Percentiles rank a stretch among this genome's conserved stretches.
phyloP scores from a whole-genome alignment of 2,888 invertebrate species.

The Nephrocerus scutellatus region DNA sequence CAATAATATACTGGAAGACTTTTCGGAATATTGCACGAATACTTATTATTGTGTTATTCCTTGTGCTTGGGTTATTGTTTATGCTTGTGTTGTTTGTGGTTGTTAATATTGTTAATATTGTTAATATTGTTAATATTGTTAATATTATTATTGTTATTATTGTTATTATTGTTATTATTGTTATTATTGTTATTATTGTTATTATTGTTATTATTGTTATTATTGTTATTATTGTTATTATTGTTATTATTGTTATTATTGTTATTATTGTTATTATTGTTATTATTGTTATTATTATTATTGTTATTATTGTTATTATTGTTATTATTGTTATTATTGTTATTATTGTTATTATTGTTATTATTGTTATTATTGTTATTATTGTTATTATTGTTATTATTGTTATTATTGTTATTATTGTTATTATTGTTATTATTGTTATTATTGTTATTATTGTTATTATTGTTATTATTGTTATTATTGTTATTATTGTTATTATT shows the following conservation, averaged over 20 bases:
- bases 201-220: background rate
- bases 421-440: background rate
- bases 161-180: background rate
- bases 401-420: background rate
- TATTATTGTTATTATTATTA: background rate
- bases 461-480: background rate
- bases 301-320: background rate
- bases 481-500: background rate
- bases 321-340: background rate
- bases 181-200: background rate
- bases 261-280: background rate
- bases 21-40: no score
- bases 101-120: no score
- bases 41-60: no score
- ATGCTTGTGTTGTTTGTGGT: no score
- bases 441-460: background rate
- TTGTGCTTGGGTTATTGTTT: no score
- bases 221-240: background rate
- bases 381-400: background rate
- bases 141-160: background rate
- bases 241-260: background rate
- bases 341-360: background rate
- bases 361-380: background rate
- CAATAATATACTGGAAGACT: no score
- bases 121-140: background rate